phyloP scores from a whole-genome alignment of 2,797 vertebrate species.

The Arremon brunneinucha region DNA sequence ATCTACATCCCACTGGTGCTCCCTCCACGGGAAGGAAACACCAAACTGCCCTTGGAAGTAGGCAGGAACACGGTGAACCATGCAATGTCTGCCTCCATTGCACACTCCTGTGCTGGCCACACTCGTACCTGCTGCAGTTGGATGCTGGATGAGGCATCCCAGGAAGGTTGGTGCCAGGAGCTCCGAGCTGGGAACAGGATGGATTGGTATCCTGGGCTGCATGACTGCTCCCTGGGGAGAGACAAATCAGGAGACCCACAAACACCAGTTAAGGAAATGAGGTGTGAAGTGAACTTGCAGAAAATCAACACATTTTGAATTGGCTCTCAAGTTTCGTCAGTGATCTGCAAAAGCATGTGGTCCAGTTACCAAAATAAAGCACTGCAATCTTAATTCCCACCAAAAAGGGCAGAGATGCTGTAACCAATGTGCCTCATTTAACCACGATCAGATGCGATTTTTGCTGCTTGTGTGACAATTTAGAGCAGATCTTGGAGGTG shows the following conservation, averaged over 20 bases:
- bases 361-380: not conserved
- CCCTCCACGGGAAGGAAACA: not conserved
- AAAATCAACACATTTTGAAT: not conserved
- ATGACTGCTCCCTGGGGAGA: slow-evolving; percentile 76
- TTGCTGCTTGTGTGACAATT: rapidly evolving
- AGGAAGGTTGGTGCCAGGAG: slow-evolving; percentile 5
- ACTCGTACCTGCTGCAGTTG: slow-evolving; percentile 59
- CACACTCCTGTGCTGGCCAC: not conserved
- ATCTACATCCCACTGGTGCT: rapidly evolving
- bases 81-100: not conserved
- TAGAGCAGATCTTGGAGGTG: not conserved
- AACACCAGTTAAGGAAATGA: not conserved
- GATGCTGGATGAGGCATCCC: not conserved
- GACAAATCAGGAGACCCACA: not conserved
- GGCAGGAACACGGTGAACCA: not conserved
- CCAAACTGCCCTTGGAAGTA: no score
- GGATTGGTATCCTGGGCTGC: slow-evolving; percentile 63
- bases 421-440: not conserved
- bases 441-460: not conserved
- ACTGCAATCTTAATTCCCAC: not conserved
- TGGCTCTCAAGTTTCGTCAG: not conserved
- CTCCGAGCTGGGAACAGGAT: slow-evolving; percentile 34
- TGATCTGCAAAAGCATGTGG: not conserved
- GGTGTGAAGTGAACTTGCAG: not conserved
- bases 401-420: not conserved